phyloP scores from a whole-genome alignment of 2,113 vertebrate genomes.

The Salvelinus fontinalis region DNA sequence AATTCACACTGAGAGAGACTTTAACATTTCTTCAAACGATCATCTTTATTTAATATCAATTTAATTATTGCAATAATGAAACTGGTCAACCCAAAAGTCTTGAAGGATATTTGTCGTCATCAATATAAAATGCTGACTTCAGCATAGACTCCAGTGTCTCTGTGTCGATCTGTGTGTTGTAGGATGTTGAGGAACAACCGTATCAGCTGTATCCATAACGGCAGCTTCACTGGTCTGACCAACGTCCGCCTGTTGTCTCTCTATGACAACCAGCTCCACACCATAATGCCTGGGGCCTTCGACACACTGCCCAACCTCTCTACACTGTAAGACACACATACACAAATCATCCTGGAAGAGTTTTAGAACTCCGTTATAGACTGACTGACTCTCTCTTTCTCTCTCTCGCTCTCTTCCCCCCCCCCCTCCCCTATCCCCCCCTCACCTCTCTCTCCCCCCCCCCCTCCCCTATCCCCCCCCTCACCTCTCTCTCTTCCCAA shows the following conservation, averaged over 20 bases:
- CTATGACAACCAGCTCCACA: constrained; percentile 94
- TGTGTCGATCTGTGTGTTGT: constrained; percentile 1
- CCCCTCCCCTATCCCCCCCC: too few species aligned
- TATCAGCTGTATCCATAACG: constrained; percentile 93
- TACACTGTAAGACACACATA: constrained; percentile 72
- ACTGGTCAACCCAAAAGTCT: too few species aligned
- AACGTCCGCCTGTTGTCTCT: constrained; percentile 92
- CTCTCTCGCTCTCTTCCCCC: background rate
- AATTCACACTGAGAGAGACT: too few species aligned
- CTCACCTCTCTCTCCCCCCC: too few species aligned
- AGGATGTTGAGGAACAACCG: constrained; percentile 97
- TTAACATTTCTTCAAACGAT: too few species aligned
- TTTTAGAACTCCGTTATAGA: too few species aligned
- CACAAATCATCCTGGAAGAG: background rate
- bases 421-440: background rate
- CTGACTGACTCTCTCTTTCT: background rate
- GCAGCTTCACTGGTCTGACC: constrained; percentile 91
- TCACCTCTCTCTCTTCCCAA: background rate
- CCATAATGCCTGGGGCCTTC: constrained; percentile 88
- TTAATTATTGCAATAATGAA: too few species aligned
- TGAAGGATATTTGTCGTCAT: too few species aligned
- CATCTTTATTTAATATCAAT: too few species aligned
- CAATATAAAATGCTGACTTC: too few species aligned
- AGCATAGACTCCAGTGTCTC: too few species aligned
- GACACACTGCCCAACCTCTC: constrained; percentile 86